Evolutionary conservation across 2,888 invertebrate species (phyloP).

Genomic region (Meteorus cinctellus): DNA sequence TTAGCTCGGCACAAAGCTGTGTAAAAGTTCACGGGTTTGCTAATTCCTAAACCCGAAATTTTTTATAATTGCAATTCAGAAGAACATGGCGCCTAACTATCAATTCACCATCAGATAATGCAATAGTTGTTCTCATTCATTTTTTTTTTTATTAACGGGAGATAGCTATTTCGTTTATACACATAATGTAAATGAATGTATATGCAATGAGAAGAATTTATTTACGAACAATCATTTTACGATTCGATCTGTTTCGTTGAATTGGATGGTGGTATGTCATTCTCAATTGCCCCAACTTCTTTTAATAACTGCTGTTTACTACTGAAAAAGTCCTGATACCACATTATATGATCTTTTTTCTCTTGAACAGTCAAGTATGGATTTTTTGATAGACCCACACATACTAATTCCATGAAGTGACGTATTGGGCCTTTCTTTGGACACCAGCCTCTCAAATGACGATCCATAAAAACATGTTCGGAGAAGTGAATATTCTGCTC

Average conservation of each 20-base stretch:
- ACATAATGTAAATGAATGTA: not conserved
- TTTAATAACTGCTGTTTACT: constrained; percentile 83
- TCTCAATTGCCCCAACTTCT: constrained; percentile 78
- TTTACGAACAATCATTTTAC: constrained; percentile 20
- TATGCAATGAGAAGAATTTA: not conserved
- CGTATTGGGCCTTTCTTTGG: constrained; percentile 92
- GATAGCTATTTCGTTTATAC: no score
- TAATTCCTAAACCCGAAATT: no score
- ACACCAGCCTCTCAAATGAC: constrained; percentile 90
- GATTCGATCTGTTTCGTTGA: constrained; percentile 44
- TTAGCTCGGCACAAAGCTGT: no score
- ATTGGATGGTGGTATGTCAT: constrained; percentile 32
- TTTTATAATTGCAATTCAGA: no score
- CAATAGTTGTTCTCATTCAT: no score
- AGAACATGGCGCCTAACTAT: no score
- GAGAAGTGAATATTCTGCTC: constrained; percentile 85
- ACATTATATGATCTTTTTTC: constrained; percentile 91
- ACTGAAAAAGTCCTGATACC: constrained; percentile 94
- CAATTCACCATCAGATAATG: no score
- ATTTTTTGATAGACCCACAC: constrained; percentile 94
- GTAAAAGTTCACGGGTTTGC: no score
- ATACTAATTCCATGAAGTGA: constrained; percentile 98
- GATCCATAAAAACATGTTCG: constrained; percentile 95
- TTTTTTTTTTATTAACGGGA: not conserved
- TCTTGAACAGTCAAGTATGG: constrained; percentile 90